A percentile compares a stretch with the other conserved stretches of the same genome.
These are phyloP conservation scores for Phalacrocorax aristotelis DNA, from an alignment of 2,113 vertebrate genomes.

Conservation along the genomic window DNA sequence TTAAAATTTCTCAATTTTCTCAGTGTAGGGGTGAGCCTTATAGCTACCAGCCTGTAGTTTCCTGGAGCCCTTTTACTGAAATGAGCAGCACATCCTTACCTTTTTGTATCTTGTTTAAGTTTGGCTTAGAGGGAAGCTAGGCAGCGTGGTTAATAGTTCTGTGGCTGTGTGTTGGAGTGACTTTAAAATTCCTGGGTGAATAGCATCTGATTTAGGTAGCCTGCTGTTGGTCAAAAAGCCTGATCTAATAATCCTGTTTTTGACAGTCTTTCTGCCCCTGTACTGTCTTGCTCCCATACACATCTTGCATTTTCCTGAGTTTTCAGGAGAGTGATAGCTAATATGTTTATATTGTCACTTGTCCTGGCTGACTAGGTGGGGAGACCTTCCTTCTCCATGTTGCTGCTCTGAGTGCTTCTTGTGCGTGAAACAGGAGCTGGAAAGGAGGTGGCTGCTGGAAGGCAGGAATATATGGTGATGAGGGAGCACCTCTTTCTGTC, in stretches of 20 bases:
- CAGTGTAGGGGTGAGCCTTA: neutral
- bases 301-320: neutral
- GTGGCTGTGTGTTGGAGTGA: neutral
- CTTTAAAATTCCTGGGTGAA: neutral
- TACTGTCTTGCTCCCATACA: rapidly evolving
- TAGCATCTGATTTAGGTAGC: neutral
- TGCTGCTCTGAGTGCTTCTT: neutral
- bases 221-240: neutral
- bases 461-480: neutral
- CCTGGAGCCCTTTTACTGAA: neutral
- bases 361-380: neutral
- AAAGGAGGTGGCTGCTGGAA: neutral
- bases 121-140: neutral
- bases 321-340: neutral
- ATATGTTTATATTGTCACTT: neutral
- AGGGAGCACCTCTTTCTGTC: neutral
- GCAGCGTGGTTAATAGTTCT: neutral
- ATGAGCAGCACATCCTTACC: neutral
- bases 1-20: neutral
- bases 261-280: neutral
- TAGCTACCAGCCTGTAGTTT: neutral
- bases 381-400: neutral
- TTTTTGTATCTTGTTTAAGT: neutral
- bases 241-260: neutral
- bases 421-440: neutral